phyloP scores from a whole-genome alignment of 2,888 invertebrate genomes.

The Agonopterix heracliana region DNA sequence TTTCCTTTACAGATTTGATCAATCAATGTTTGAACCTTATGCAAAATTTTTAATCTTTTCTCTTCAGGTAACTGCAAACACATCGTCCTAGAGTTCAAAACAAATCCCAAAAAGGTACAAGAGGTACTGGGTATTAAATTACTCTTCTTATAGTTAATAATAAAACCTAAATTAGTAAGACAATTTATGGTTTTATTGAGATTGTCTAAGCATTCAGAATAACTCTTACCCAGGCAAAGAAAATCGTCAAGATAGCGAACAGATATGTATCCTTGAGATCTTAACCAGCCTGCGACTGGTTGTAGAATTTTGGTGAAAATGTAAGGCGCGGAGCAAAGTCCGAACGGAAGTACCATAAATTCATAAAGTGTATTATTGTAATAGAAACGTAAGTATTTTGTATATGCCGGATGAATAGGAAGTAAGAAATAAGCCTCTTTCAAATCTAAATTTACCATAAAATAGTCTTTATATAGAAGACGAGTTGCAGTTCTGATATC shows the following conservation, averaged over 20 bases:
- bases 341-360: constrained; percentile 2
- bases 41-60: background rate
- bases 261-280: background rate
- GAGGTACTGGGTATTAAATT: background rate
- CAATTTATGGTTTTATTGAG: background rate
- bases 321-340: background rate
- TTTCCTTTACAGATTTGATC: no score
- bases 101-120: constrained; percentile 9
- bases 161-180: constrained; percentile 5
- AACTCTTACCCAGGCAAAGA: constrained; percentile 1
- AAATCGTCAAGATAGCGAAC: constrained; percentile 4
- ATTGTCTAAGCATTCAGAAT: background rate
- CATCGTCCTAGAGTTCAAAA: constrained; percentile 5
- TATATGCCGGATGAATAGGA: constrained; percentile 1
- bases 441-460: background rate
- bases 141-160: constrained; percentile 8
- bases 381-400: constrained; percentile 1
- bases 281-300: background rate
- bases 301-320: constrained; percentile 3
- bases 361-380: background rate
- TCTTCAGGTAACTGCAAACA: constrained; percentile 1
- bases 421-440: background rate
- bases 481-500: background rate
- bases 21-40: no score
- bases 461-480: background rate